Evolutionary conservation across 2,797 vertebrate genomes (phyloP).

Genomic region (Pristis pectinata): DNA sequence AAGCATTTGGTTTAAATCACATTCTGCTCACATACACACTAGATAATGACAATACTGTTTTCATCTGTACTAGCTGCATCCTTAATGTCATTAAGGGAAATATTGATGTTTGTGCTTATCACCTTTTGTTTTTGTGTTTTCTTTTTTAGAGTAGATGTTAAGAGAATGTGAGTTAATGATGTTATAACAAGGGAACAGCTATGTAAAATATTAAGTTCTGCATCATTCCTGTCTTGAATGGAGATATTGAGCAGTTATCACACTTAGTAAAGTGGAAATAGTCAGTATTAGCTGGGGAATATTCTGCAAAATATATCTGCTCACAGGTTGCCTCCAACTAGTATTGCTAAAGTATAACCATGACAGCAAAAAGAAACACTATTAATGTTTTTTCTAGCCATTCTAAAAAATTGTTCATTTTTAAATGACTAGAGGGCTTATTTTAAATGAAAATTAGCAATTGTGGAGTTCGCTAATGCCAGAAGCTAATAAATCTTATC

Average conservation of each 20-base stretch:
- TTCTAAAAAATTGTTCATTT: neutral
- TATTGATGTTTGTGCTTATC: neutral
- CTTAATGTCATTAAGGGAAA: neutral
- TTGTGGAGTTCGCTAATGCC: neutral
- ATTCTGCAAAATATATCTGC: neutral
- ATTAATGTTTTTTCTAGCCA: neutral
- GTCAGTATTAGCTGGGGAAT: neutral
- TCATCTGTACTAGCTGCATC: neutral
- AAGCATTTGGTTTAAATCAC: neutral
- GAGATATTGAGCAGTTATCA: neutral
- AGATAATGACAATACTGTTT: neutral
- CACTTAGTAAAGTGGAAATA: neutral
- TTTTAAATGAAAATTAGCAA: neutral
- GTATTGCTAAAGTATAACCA: neutral
- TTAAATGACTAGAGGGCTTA: neutral
- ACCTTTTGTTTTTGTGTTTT: neutral
- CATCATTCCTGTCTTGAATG: neutral
- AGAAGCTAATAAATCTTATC: neutral
- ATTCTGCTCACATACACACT: neutral
- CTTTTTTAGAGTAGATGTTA: neutral
- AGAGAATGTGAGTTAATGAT: neutral
- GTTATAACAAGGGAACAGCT: neutral
- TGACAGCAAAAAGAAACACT: neutral
- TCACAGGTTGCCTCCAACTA: neutral
- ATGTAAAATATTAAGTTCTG: neutral